phyloP scores from a whole-genome alignment of 2,888 invertebrate species.

The Xestia c-nigrum region DNA sequence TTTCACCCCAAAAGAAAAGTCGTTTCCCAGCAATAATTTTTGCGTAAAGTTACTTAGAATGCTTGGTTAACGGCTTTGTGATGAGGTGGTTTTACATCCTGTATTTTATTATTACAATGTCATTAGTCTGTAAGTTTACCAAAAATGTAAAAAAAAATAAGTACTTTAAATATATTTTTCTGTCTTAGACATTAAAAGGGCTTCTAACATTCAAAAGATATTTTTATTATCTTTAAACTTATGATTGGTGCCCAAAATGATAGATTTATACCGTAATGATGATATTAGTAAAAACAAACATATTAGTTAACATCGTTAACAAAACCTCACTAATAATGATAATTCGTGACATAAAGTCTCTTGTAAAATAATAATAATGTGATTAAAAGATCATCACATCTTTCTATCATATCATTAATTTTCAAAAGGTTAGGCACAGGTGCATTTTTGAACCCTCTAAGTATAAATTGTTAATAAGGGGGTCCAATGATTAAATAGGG shows the following conservation, averaged over 20 bases:
- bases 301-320: not conserved
- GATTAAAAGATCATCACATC: constrained; percentile 35
- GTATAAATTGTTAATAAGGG: constrained; percentile 14
- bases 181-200: not conserved
- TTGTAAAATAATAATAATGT: constrained; percentile 17
- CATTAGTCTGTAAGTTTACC: no score
- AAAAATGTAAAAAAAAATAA: no score
- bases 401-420: not conserved
- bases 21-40: no score
- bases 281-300: not conserved
- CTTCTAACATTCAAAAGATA: not conserved
- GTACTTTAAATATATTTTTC: no score
- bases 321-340: constrained; percentile 13
- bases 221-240: not conserved
- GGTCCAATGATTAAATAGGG: not conserved
- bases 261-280: not conserved
- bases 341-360: not conserved
- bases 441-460: constrained; percentile 11
- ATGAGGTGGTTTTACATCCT: no score
- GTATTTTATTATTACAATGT: no score
- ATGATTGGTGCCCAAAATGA: not conserved
- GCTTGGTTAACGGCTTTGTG: no score
- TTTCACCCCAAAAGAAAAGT: no score
- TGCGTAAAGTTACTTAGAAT: no score
- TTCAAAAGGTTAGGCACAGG: constrained; percentile 7